phyloP scores from a whole-genome alignment of 2,113 vertebrate genomes.

The Erinaceus europaeus region DNA sequence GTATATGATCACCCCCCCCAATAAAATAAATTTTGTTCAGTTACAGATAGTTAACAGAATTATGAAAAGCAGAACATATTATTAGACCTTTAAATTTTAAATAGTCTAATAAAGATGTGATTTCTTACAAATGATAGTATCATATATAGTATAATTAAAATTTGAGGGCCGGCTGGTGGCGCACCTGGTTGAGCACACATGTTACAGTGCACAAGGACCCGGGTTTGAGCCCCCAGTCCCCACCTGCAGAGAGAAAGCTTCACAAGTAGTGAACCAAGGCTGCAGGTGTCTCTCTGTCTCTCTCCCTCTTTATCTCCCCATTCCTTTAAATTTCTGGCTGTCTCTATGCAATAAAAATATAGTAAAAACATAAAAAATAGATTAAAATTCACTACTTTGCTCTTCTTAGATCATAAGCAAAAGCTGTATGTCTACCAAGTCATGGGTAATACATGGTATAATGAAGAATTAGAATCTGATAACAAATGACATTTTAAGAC shows the following conservation, averaged over 20 bases:
- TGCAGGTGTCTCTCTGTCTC: too few relatives aligned
- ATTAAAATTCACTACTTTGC: neutral
- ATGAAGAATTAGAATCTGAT: neutral
- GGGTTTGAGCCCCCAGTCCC: too few relatives aligned
- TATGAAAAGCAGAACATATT: neutral
- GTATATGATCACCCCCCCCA: neutral
- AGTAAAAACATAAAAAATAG: too few relatives aligned
- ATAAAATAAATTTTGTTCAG: neutral
- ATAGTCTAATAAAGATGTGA: neutral
- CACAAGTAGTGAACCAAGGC: too few relatives aligned
- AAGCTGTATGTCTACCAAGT: neutral
- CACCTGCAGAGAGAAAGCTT: too few relatives aligned
- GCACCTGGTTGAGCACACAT: too few relatives aligned
- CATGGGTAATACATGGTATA: neutral
- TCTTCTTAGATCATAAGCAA: neutral
- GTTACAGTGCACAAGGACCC: too few relatives aligned
- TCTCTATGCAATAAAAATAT: too few relatives aligned
- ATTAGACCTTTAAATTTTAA: slow-evolving; percentile 5
- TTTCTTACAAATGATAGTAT: neutral
- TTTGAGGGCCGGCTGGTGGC: too few relatives aligned
- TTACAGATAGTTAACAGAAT: neutral
- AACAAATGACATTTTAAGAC: neutral
- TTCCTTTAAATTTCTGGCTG: too few relatives aligned
- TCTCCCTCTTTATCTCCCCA: too few relatives aligned
- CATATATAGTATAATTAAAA: neutral